Evolutionary conservation across 1,140 invertebrate genomes (phyloP).

Genomic region (Drosophila malerkotliana): DNA sequence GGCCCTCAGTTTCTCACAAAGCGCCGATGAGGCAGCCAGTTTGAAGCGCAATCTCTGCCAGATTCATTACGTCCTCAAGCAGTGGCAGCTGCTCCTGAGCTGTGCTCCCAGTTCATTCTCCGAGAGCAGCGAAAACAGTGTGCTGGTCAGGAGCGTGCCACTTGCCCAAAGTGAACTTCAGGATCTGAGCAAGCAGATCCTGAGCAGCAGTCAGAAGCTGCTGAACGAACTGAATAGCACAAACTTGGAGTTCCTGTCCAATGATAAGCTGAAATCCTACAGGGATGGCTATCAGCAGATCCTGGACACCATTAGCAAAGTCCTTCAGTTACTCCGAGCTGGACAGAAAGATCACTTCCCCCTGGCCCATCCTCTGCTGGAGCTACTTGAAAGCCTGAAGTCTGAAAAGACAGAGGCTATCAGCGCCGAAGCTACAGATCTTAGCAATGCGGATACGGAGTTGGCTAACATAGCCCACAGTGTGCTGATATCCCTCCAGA

Average conservation of each 20-base stretch:
- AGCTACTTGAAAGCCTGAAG: conserved; percentile 32
- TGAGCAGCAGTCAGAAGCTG: conserved; percentile 36
- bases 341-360: conserved; percentile 54
- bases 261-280: conserved; percentile 31
- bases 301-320: conserved; percentile 31
- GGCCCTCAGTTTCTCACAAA: conserved; percentile 31
- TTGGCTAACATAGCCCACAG: conserved; percentile 86
- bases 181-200: conserved; percentile 39
- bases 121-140: conserved; percentile 20
- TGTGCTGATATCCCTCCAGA: conserved; percentile 88
- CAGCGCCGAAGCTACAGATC: conserved; percentile 17
- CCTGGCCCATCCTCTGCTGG: conserved; percentile 58
- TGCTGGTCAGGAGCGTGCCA: conserved; percentile 13
- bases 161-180: conserved; percentile 31
- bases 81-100: conserved; percentile 63
- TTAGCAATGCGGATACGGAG: conserved; percentile 69
- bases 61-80: conserved; percentile 59
- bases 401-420: background rate
- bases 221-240: conserved; percentile 42
- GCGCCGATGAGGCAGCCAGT: conserved; percentile 37
- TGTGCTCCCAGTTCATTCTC: conserved; percentile 32
- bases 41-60: conserved; percentile 54
- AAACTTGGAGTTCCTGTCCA: conserved; percentile 44
- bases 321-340: conserved; percentile 25
- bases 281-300: conserved; percentile 42